A percentile compares a stretch with the other conserved stretches of the same genome.
These are phyloP conservation scores for Tiliacea citrago DNA, from an alignment of 2,888 invertebrate genomes.

Conservation along the genomic window DNA sequence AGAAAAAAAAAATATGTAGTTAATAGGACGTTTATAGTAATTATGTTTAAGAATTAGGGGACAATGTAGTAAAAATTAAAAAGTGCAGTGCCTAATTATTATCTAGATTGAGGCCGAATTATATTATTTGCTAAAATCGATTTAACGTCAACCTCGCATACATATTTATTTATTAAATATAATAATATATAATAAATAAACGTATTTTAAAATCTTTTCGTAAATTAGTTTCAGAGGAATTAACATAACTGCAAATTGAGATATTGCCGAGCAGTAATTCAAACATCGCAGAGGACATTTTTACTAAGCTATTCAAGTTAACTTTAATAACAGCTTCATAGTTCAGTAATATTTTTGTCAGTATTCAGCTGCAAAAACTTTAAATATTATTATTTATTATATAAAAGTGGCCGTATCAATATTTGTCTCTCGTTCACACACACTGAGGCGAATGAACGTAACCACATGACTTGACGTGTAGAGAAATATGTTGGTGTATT, in stretches of 20 bases:
- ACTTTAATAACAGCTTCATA: conserved; percentile 18
- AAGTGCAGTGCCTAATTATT: not conserved
- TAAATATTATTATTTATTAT: no score
- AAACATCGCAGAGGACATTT: not conserved
- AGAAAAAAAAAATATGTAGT: not conserved
- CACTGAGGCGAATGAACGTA: not conserved
- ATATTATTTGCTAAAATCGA: not conserved
- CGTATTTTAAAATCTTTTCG: not conserved
- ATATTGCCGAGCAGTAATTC: not conserved
- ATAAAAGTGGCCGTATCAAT: not conserved
- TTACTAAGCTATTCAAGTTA: not conserved
- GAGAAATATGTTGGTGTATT: not conserved
- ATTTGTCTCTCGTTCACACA: conserved; percentile 1
- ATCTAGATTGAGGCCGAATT: conserved; percentile 14
- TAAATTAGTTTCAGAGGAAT: not conserved
- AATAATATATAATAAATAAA: conserved; percentile 1
- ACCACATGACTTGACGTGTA: not conserved
- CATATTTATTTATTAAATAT: not conserved
- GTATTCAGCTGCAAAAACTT: conserved; percentile 14
- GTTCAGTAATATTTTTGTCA: not conserved
- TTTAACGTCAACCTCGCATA: not conserved
- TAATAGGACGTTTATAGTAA: not conserved
- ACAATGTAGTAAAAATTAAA: not conserved
- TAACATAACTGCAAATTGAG: not conserved
- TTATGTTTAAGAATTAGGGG: not conserved